Evolutionary conservation across 2,797 vertebrate genomes (phyloP), one percentile per base, ranked within the genome.

Genomic region (Crossoptilon crossoptilon): DNA sequence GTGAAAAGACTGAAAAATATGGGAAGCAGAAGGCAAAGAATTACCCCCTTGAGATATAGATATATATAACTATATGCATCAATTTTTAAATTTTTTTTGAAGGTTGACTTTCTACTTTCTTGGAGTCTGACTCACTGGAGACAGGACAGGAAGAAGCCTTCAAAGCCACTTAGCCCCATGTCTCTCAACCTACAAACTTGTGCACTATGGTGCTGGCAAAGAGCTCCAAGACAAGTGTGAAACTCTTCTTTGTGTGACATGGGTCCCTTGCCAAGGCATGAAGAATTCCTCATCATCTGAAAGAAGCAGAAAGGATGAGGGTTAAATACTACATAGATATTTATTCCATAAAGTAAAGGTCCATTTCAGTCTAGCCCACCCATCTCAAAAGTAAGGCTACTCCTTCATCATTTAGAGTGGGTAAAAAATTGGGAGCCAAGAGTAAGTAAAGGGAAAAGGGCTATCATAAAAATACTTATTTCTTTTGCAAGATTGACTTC

Each of bases 1-100:
- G 72, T 60, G 84, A 93, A 96, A 96, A 95, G 90, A 82, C 86
- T 74, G 77, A 90, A 93, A 94, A 91, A 93, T 91, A 92, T 44
- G 75, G 78, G 90, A 93, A 95, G 86, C 77, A 69, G 85, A 95
- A 92, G 58, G 90, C 68, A 90, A 95, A 93, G 92, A 90, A 90
- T 89, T 81, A 75, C 27, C 44, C 68, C 86, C 66, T 83, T 79
- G 85, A 96, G 48, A 91, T 6, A 87, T 26, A 55, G 53, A 55
- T 55, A 74, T 15, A 51, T 46, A 22, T 23, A 58, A 58, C 55
- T 19, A 37, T 13, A 74, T 35, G 60, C 41, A 84, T 84, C 4
- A 58, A 33, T 78, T 87, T 62, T 15, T 0, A 2, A 58, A 18
- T 1, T 5, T 24, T 44, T 87, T 83, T 82, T 31, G 53, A 53